Conservation (phyloP, 2,797 vertebrate species). For the Capromys pilorides region DNA sequence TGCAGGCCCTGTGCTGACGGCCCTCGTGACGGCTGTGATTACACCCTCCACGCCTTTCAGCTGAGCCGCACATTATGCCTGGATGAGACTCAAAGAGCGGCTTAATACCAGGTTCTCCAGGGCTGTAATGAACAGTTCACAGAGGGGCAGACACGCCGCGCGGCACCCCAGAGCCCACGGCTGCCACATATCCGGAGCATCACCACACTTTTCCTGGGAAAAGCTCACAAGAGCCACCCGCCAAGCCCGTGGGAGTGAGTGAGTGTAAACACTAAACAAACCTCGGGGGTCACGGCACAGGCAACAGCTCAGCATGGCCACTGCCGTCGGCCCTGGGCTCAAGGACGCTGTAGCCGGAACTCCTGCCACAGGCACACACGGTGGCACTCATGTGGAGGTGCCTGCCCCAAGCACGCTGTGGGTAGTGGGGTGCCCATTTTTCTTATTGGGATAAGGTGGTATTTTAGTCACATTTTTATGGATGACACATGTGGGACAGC, state of each 20-base stretch:
- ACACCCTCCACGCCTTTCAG: slow-evolving; percentile 88
- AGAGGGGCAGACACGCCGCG: slow-evolving; percentile 83
- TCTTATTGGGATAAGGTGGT: neutral
- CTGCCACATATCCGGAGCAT: slow-evolving; percentile 78
- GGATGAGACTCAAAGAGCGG: slow-evolving; percentile 87
- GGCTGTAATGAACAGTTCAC: slow-evolving; percentile 86
- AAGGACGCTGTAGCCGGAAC: neutral
- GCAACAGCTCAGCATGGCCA: neutral
- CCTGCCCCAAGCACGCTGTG: neutral
- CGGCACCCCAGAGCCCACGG: slow-evolving; percentile 79
- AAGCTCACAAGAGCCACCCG: slow-evolving; percentile 72
- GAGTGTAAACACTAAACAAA: slow-evolving; percentile 62
- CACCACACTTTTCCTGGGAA: slow-evolving; percentile 69
- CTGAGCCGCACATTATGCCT: slow-evolving; percentile 85
- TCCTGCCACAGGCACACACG: neutral
- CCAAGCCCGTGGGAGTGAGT: neutral
- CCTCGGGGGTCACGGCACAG: neutral
- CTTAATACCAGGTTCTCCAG: slow-evolving; percentile 87
- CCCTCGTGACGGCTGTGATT: slow-evolving; percentile 89
- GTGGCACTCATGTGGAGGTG: neutral
- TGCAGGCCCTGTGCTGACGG: slow-evolving; percentile 86
- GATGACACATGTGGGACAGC: neutral
- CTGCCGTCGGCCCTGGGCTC: neutral
- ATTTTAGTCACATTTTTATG: neutral
- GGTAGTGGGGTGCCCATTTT: neutral